Conservation (phyloP, 2,797 vertebrate species). For the Lithobates pipiens region DNA sequence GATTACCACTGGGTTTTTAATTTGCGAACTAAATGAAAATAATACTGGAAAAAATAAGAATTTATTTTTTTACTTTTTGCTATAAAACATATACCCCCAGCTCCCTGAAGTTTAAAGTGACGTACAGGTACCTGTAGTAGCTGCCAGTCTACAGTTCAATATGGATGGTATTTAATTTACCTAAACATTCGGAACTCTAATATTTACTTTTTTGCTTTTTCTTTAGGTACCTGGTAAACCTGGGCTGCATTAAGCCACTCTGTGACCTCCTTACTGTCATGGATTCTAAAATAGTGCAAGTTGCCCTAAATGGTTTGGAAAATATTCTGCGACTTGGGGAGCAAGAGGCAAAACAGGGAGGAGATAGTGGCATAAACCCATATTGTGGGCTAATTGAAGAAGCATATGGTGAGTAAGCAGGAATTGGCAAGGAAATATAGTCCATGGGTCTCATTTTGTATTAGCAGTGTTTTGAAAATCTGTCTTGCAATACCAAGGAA, state of each 20-base stretch:
- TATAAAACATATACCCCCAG: too few relatives aligned
- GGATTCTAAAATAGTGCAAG: conserved; percentile 98
- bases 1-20: too few relatives aligned
- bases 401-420: conserved; percentile 85
- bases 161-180: too few relatives aligned
- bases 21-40: too few relatives aligned
- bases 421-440: neutral
- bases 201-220: conserved; percentile 38
- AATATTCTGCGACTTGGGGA: conserved; percentile 96
- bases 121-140: too few relatives aligned
- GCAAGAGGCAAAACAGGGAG: conserved; percentile 89
- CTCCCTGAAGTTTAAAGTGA: too few relatives aligned
- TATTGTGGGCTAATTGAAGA: conserved; percentile 98
- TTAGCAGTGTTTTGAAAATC: neutral
- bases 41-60: too few relatives aligned
- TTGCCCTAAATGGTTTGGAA: conserved; percentile 93
- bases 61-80: too few relatives aligned
- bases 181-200: too few relatives aligned
- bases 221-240: conserved; percentile 90
- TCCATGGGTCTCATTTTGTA: neutral
- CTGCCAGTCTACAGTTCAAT: too few relatives aligned
- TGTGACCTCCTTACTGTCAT: conserved; percentile 97
- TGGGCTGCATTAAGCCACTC: conserved; percentile 95
- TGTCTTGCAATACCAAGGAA: neutral
- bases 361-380: conserved; percentile 89